phyloP scores from a whole-genome alignment of 2,888 invertebrate species.

The Reticulitermes lucifugus region DNA sequence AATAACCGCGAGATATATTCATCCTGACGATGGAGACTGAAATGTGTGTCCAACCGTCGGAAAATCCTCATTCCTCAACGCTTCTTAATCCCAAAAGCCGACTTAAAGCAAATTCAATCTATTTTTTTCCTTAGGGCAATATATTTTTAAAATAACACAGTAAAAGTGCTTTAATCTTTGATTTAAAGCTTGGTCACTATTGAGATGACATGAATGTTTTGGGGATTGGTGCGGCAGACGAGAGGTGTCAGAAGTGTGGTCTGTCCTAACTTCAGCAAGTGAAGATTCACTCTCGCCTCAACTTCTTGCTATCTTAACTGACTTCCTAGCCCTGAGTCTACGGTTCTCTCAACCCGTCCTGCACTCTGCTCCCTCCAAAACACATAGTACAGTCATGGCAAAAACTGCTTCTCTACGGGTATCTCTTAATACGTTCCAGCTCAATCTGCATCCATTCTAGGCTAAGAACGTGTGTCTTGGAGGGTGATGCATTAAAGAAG shows the following conservation, averaged over 20 bases:
- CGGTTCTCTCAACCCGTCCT: neutral
- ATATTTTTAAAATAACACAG: too few species aligned
- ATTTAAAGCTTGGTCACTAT: too few species aligned
- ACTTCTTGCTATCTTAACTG: conserved; percentile 37
- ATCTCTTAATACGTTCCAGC: neutral
- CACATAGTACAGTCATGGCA: neutral
- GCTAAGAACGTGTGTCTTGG: too few species aligned
- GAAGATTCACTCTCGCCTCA: conserved; percentile 5
- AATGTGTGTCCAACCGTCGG: too few species aligned
- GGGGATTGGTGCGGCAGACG: neutral
- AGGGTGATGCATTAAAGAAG: neutral
- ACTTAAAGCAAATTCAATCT: too few species aligned
- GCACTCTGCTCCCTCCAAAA: neutral
- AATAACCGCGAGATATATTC: too few species aligned
- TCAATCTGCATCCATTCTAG: too few species aligned
- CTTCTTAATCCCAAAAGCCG: too few species aligned
- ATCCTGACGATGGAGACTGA: too few species aligned
- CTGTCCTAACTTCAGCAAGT: neutral
- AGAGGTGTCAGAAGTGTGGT: neutral
- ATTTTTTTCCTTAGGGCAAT: too few species aligned
- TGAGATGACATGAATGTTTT: neutral
- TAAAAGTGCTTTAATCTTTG: too few species aligned
- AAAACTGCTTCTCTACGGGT: neutral
- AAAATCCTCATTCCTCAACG: too few species aligned
- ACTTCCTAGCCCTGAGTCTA: conserved; percentile 2